These are phyloP conservation scores for Hemicentrotus pulcherrimus DNA, from an alignment of 35 echinoderm and acorn worm species.

Conservation along the genomic window DNA sequence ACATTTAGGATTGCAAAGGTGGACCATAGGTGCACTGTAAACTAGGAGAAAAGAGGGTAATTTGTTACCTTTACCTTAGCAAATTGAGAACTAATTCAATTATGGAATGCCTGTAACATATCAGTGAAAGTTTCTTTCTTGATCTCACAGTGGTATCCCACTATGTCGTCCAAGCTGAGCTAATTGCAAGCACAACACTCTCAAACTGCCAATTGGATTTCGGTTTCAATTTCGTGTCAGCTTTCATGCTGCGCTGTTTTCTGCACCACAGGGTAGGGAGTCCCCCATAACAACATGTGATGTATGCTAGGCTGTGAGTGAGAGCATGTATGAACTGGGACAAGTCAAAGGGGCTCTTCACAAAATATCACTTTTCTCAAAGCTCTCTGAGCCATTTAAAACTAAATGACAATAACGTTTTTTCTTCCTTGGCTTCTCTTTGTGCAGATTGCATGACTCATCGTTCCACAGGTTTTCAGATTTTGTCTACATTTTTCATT, in stretches of 20 bases:
- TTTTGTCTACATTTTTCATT: too few relatives aligned
- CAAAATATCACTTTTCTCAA: not conserved
- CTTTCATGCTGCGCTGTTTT: conserved; percentile 34
- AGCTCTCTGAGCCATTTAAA: not conserved
- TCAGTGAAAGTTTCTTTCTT: conserved; percentile 5
- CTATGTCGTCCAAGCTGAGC: conserved; percentile 27
- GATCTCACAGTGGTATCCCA: not conserved
- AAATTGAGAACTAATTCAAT: not conserved
- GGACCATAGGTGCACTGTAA: not conserved
- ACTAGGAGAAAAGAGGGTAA: not conserved
- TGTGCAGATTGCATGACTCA: not conserved
- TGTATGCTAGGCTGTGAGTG: not conserved
- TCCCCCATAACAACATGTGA: not conserved
- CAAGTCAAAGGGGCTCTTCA: not conserved
- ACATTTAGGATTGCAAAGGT: not conserved
- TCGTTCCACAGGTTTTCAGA: too few relatives aligned
- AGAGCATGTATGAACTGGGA: not conserved
- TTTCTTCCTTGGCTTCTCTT: not conserved
- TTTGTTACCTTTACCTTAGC: not conserved
- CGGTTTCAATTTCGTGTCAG: conserved; percentile 50
- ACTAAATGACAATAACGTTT: not conserved
- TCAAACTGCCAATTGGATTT: conserved; percentile 23
- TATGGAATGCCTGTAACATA: not conserved
- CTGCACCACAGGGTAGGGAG: not conserved
- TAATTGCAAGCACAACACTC: conserved; percentile 53